Base-by-base conservation (phyloP, 1,140 invertebrate genomes). In the Eupeodes corollae region DNA sequence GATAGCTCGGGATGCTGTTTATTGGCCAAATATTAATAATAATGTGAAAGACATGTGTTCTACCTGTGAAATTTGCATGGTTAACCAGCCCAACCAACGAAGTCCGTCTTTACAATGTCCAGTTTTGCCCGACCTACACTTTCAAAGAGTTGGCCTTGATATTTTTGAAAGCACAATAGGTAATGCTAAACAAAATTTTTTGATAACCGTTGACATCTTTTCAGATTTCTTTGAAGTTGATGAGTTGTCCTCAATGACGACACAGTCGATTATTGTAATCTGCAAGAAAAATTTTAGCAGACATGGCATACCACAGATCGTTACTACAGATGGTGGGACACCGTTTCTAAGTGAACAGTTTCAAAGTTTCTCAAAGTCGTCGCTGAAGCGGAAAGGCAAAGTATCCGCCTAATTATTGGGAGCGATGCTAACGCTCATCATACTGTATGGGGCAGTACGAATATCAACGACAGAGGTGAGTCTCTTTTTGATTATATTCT, bases 1-100 rank as follows among this genome's bases (percentile, higher is more conserved):
- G 46, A 35, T 64, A 65, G 42, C 48, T 57, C 42, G 57, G 54
- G 5, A 58, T 51, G 41, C 43, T 54, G 16, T 61, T 53, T 37
- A 37, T 48, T 64, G 59, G 58, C 61, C 63, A 11, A 46, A 46
- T 5, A 56, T 63, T 18, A 31, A 18, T 9, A 3, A 14, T 21
- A 31, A 51, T 5, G 19, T 48, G 3, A 37, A 31, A 41, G 14
- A 51, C 10, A 33, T 12, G 6, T 16, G 48, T 18, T 5, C 45
- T 21, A 14, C 44, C 32, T 54, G 52, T 47, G n/a, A 35, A 42
- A 32, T 21, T 33, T 51, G 49, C 19, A 8, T 12, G 15, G 34
- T 42, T 32, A 35, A 42, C 33, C 1, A 30, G 9, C 38, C 37
- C 33, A 15, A 38, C 13, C 33, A 49, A 43, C 39, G 11, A 37